Conservation (phyloP, 2,888 invertebrate genomes). For the Plagiodera versicolora region DNA sequence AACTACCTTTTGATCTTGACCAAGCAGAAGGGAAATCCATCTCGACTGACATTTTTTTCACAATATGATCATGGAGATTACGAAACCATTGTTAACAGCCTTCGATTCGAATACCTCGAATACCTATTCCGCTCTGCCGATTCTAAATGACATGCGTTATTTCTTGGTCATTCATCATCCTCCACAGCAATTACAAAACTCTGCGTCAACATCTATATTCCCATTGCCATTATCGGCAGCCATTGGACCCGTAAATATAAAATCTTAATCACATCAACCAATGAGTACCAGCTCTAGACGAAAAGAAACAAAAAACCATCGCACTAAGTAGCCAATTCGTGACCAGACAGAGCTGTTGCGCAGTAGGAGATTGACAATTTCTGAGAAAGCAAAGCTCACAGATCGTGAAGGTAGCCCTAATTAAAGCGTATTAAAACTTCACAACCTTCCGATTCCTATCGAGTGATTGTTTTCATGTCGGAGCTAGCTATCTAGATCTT, state of each 20-base stretch:
- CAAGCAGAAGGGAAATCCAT: too few species aligned
- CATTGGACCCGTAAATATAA: neutral
- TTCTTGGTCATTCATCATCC: neutral
- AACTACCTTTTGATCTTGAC: too few species aligned
- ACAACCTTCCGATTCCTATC: conserved; percentile 8
- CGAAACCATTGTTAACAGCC: neutral
- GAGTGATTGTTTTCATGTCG: conserved; percentile 9
- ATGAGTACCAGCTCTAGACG: neutral
- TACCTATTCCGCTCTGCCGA: neutral
- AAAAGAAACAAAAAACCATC: conserved; percentile 6
- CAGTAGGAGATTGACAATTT: conserved; percentile 13
- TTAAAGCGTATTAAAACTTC: conserved; percentile 11
- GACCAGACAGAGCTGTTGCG: conserved; percentile 2
- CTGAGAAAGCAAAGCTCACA: conserved; percentile 7
- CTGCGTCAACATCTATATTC: neutral
- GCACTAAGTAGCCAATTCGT: conserved; percentile 13
- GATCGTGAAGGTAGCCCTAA: conserved; percentile 13
- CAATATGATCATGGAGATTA: neutral
- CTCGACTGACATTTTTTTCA: neutral
- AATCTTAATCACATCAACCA: conserved; percentile 8
- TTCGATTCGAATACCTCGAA: neutral
- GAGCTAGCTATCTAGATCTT: conserved; percentile 6
- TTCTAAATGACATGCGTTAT: neutral
- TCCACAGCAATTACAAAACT: neutral
- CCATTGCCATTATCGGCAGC: neutral